phyloP scores from a whole-genome alignment of 2,113 vertebrate species.

The Cheirogaleus medius region DNA sequence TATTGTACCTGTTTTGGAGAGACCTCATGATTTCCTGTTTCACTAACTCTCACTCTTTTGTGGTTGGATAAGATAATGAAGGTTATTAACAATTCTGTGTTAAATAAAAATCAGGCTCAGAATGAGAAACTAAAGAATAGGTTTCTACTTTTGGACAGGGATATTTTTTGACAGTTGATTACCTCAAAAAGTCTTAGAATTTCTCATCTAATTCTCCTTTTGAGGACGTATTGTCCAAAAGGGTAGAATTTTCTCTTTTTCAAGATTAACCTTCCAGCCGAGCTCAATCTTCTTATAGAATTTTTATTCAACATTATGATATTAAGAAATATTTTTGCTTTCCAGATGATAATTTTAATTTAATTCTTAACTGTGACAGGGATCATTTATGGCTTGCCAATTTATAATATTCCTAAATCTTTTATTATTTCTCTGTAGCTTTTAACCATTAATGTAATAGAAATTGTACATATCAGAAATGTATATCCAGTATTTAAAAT shows the following conservation, averaged over 20 bases:
- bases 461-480: neutral
- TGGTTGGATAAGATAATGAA: neutral
- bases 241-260: neutral
- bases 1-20: neutral
- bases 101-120: neutral
- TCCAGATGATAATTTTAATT: neutral
- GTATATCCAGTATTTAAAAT: neutral
- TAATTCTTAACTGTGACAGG: neutral
- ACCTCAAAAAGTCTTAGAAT: neutral
- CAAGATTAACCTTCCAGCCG: neutral
- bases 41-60: neutral
- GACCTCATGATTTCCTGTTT: neutral
- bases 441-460: neutral
- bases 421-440: slow-evolving; percentile 4
- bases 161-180: neutral
- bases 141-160: neutral
- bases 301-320: neutral
- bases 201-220: neutral
- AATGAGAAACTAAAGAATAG: neutral
- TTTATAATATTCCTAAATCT: neutral
- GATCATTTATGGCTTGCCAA: neutral
- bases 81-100: neutral
- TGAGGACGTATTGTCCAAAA: neutral
- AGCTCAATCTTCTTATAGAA: neutral
- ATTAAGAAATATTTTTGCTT: neutral